Base-by-base conservation (phyloP, 2,797 vertebrate genomes). In the Borostomias antarcticus region DNA sequence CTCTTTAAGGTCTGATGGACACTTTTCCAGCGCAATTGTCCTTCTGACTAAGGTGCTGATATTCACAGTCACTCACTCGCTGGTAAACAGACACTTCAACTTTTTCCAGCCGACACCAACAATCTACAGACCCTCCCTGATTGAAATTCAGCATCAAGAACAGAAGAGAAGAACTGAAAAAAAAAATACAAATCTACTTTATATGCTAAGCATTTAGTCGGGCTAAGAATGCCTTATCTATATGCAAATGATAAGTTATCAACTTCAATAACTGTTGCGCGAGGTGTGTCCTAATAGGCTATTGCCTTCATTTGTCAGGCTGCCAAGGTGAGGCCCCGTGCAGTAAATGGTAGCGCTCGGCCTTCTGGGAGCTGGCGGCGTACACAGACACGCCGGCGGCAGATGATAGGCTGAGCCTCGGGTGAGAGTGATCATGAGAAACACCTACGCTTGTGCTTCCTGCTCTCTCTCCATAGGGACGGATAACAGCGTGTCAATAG, bases 181-280 rank as follows among this genome's bases (percentile, higher is more conserved):
- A 13, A 8, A 45, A 23, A 23, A 19, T 15, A 58, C 26, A 32
- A 80, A 79, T 82, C 86, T 89, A 88, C 87, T 91, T 91, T 89
- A 86, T 90, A 90, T 90, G 85, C 88, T 88, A 87, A 85, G 86
- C 82, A 89, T 87, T 89, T 83, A 86, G 77, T 83, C 80, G 60
- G 80, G 83, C 86, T 88, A 87, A 86, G 81, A 88, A 86, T 84
- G 76, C 80, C 89, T 92, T 93, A 92, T 93, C 87, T 92, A 90
- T 91, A 92, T 93, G 91, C 89, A 92, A 91, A 93, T 92, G 70
- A 85, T 86, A 70, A 86, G 85, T 88, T 87, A 91, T 92, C 86
- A 86, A 87, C 87, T 90, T 88, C 89, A 89, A 89, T 91, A 90
- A 91, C 84, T 86, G 86, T 86, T 89, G 79, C 86, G 82, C 78